phyloP scores from a whole-genome alignment of 1,140 invertebrate species.

The Kradibia gibbosae region DNA sequence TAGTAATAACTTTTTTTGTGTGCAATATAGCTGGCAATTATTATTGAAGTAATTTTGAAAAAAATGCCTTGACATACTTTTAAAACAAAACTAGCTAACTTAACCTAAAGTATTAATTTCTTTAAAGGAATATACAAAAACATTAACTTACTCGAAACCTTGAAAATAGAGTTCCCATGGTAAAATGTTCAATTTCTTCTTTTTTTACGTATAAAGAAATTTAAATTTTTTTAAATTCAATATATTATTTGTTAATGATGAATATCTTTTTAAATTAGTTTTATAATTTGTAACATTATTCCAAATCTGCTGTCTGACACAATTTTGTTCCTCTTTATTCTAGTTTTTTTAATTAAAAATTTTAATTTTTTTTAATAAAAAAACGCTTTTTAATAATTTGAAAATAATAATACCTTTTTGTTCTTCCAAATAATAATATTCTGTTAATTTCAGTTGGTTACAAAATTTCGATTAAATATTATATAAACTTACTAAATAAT shows the following conservation, averaged over 20 bases:
- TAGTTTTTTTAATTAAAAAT: slow-evolving; percentile 34
- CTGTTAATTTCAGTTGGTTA: too few relatives aligned
- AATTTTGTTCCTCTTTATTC: not conserved
- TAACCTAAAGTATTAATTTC: slow-evolving; percentile 15
- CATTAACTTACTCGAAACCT: slow-evolving; percentile 68
- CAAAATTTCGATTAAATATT: not conserved
- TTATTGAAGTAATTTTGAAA: not conserved
- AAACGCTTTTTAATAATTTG: slow-evolving; percentile 14
- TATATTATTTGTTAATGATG: slow-evolving; percentile 32
- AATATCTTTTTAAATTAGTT: not conserved
- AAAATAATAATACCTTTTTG: not conserved
- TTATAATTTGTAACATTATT: slow-evolving; percentile 9
- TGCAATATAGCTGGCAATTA: not conserved
- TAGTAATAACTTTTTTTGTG: not conserved
- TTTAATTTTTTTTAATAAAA: not conserved
- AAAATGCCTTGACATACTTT: slow-evolving; percentile 20
- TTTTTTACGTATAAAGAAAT: not conserved
- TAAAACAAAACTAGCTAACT: not conserved
- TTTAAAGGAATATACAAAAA: slow-evolving; percentile 7
- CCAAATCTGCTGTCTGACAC: not conserved
- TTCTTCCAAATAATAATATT: too few relatives aligned
- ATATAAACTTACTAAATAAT: not conserved
- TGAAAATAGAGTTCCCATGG: slow-evolving; percentile 68
- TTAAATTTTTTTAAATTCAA: slow-evolving; percentile 15
- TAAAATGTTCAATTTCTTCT: slow-evolving; percentile 26